Base-by-base conservation (phyloP, 2,797 vertebrate genomes). In the Macrochelys suwanniensis region DNA sequence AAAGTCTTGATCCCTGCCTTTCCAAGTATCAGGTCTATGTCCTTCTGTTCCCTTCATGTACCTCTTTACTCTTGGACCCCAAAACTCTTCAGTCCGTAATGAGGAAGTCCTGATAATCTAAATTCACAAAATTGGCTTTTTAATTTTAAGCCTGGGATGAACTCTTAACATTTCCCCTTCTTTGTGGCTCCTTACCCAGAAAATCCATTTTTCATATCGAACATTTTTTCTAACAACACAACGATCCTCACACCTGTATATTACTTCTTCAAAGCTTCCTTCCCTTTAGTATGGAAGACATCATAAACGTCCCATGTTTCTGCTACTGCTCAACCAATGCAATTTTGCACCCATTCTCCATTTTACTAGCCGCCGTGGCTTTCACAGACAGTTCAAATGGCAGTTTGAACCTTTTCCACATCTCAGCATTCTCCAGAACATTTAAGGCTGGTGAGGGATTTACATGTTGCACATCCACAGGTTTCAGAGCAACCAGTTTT, bases 71-170 rank as follows among this genome's bases (percentile, higher is more conserved):
- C 11, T 51, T 92, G 54, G 10, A 33, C 26, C 33, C 71, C 45
- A 84, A 82, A 92, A 84, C 51, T 74, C 19, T 8, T 26, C n/a
- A 50, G 16, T 31, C 71, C 47, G 6, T 76, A 59, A 53, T 1
- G 0, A 87, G 87, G 90, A 47, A 89, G 84, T 95, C 88, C 90
- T 45, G 80, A 61, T 16, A 81, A 80, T 80, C 31, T 59, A 79
- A 54, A 71, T 26, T 26, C 82, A 93, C 65, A 94, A 92, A 87
- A 57, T 90, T 82, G 77, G 45, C 42, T 87, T 91, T 17, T 89
- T 94, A 82, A 91, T 89, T 97, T 93, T 90, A 95, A 95, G 93
- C 78, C 85, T 89, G 77, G 1, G 0, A 89, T 78, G 92, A 88
- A 93, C 83, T 81, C 84, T 71, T 88, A 54, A 86, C 65, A 92